Base-by-base conservation (phyloP, 1,140 invertebrate genomes). In the Episyrphus balteatus region DNA sequence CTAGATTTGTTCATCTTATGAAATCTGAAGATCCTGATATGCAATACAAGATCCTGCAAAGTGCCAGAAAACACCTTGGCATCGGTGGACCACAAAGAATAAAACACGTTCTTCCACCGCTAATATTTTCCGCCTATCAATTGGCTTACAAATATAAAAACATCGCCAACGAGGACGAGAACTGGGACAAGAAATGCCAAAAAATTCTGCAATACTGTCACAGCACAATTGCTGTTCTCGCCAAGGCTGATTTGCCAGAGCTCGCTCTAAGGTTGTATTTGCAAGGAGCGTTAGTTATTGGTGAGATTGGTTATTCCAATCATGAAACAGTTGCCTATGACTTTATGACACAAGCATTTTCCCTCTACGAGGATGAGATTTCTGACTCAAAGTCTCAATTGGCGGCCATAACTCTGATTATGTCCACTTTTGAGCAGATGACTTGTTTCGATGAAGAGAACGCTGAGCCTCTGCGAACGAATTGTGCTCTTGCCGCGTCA, bases 141-240 rank as follows among this genome's bases (percentile, higher is more conserved):
- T 73, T 98, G 21, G 88, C 93, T 1, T 87, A 86, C 58, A 81
- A 80, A 38, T 97, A 91, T 60, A 84, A 84, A 62, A 75, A 82
- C 13, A 64, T 83, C 7, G 77, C 80, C 55, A 83, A 90, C 49
- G 74, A 91, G 81, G 92, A 96, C 72, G 89, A 93, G 44, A 91
- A 94, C 73, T 99, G 95, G 93, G 88, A 96, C 62, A 96, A 94
- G 65, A 98, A 98, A 66, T 94, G 93, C 57, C 84, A 92, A 60
- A 98, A 98, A 70, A 95, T 99, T 43, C 97, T 99, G 70, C 88
- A 96, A 63, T 98, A 97, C 67, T 97, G 92, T 62, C 92, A 97
- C 63, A 83, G 89, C 51, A 97, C 92, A 2, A 96, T 99, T 50
- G 86, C 80, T 19, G 86, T 88, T 32, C 69, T 99, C 34, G 89